Evolutionary conservation across 2,888 invertebrate genomes (phyloP).

Genomic region (Tigriopus californicus): DNA sequence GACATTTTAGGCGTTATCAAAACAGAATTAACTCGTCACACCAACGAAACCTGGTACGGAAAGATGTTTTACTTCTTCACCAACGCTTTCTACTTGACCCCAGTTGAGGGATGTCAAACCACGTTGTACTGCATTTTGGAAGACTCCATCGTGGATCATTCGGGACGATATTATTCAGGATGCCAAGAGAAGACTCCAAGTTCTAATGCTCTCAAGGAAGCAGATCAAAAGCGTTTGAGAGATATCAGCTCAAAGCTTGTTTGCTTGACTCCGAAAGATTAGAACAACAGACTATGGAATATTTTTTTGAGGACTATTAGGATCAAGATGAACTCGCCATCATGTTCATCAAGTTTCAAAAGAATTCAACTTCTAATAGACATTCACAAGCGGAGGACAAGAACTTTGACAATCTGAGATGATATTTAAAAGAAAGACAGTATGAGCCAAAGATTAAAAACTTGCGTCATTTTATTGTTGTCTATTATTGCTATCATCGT

Average conservation of each 20-base stretch:
- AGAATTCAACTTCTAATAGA: no score
- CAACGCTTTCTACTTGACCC: background rate
- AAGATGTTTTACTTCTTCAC: background rate
- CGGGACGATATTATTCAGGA: background rate
- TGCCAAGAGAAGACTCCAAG: background rate
- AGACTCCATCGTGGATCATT: background rate
- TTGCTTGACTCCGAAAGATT: no score
- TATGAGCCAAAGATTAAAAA: no score
- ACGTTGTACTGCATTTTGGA: slow-evolving; percentile 1
- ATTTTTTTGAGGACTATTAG: no score
- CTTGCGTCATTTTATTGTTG: no score
- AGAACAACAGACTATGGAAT: no score
- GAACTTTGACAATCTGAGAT: no score
- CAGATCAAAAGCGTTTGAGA: slow-evolving; percentile 46
- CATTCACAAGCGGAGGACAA: no score
- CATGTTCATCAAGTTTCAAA: no score
- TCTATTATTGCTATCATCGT: no score
- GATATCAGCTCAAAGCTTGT: slow-evolving; percentile 39
- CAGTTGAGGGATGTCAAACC: slow-evolving; percentile 11
- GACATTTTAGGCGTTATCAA: background rate
- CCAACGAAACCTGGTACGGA: background rate
- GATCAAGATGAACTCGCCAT: no score
- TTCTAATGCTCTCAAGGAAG: slow-evolving; percentile 21
- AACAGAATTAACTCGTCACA: background rate
- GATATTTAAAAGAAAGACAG: no score